Evolutionary conservation across 1,140 invertebrate genomes (phyloP).

Genomic region (Linepithema humile): DNA sequence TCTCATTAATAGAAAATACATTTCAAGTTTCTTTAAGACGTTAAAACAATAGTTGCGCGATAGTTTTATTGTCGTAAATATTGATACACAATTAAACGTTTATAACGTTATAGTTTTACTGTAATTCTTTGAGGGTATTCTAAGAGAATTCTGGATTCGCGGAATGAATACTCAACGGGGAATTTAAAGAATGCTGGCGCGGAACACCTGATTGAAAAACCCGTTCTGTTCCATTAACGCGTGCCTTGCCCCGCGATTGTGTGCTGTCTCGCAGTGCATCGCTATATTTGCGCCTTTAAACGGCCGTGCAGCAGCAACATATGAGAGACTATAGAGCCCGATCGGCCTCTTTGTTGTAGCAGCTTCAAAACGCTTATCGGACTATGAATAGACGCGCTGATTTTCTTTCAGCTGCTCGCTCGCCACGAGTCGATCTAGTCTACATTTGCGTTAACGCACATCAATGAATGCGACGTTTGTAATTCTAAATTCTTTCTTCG

Average conservation of each 20-base stretch:
- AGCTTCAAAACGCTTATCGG: conserved; percentile 70
- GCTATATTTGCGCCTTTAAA: conserved; percentile 60
- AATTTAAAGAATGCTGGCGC: conserved; percentile 7
- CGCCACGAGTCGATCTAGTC: conserved; percentile 4
- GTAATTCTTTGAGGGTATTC: no score
- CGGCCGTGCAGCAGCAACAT: background rate
- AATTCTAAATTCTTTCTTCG: background rate
- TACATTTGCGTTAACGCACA: background rate
- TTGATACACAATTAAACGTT: background rate
- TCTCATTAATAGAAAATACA: background rate
- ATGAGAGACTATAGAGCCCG: conserved; percentile 37
- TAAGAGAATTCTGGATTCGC: no score
- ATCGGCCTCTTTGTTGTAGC: conserved; percentile 64
- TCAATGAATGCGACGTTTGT: conserved; percentile 1
- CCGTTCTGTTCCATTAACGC: conserved; percentile 47
- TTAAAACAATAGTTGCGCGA: background rate
- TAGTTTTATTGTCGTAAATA: no score
- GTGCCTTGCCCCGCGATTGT: background rate
- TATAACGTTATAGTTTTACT: no score
- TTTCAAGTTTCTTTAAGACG: background rate
- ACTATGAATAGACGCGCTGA: conserved; percentile 79
- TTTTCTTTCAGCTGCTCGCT: conserved; percentile 73
- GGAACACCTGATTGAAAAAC: conserved; percentile 52
- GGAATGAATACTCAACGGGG: background rate
- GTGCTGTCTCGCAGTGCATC: conserved; percentile 22